Base-by-base conservation (phyloP, 2,797 vertebrate species). In the Neomorphus geoffroyi region DNA sequence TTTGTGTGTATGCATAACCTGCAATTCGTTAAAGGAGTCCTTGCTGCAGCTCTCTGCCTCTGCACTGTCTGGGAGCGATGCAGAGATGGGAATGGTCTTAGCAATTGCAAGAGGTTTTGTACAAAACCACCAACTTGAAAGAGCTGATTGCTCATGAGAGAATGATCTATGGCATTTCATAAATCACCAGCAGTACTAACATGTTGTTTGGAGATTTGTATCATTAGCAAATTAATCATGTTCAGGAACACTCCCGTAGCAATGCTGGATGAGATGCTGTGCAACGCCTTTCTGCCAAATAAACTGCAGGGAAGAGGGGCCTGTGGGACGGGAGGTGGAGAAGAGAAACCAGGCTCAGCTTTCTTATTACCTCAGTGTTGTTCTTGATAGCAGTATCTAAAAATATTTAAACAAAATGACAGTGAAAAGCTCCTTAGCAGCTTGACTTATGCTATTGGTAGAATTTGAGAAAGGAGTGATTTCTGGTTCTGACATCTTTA, bases 151-250 rank as follows among this genome's bases (percentile, higher is more conserved):
- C 73, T 95, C 83, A 60, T 95, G 90, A 91, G 90, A 84, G 91
- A 88, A 75, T 41, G 51, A 60, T 94, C 85, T 79, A 88, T 95
- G 94, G 66, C 91, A 94, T 97, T 96, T 91, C 93, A 90, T 96
- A 96, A 95, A 96, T 95, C 92, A 89, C 58, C 73, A 82, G 58
- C 91, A 69, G 37, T 71, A 86, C 88, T 88, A 72, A 79, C 26
- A 23, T 43, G 72, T 90, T 96, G 86, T 71, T 86, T 83, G 74
- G 85, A 87, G 86, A 90, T 83, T 67, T 90, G 53, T 80, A 92
- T 92, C 86, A 35, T 94, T 80, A 87, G 77, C 62, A 86, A 53
- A 94, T 93, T 67, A 79, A 92, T 95, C 79, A 62, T 73, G 87
- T 86, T 88, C 65, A 37, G 74, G 92, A 92, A 66, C 50, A 23